These are phyloP conservation scores for Mantis religiosa DNA, from an alignment of 2,888 invertebrate species.

Conservation along the genomic window DNA sequence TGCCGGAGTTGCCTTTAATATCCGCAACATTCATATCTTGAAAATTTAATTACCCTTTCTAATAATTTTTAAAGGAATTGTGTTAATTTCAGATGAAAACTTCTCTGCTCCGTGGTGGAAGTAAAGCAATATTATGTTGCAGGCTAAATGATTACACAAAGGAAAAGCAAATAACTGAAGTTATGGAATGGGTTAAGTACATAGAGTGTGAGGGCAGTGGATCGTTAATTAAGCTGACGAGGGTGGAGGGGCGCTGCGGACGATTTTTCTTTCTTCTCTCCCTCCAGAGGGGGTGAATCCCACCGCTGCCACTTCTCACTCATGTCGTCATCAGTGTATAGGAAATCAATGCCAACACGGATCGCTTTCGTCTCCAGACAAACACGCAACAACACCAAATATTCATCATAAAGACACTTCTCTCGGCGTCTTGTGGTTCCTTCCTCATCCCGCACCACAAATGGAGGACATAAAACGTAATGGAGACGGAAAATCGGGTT, in stretches of 20 bases:
- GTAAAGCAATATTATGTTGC: too few species aligned
- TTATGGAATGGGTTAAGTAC: too few species aligned
- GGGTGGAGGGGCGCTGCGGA: not conserved
- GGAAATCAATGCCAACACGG: conserved; percentile 1
- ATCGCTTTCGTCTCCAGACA: not conserved
- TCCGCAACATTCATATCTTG: too few species aligned
- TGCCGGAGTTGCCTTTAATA: too few species aligned
- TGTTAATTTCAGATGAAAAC: too few species aligned
- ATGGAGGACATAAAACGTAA: not conserved
- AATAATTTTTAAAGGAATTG: too few species aligned
- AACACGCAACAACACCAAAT: not conserved
- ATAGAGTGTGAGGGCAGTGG: not conserved
- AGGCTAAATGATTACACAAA: too few species aligned
- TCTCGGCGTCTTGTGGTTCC: too few species aligned
- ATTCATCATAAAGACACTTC: not conserved
- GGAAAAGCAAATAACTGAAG: too few species aligned
- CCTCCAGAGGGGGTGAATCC: not conserved
- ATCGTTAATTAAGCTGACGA: conserved; percentile 11
- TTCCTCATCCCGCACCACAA: not conserved
- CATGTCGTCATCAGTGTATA: not conserved
- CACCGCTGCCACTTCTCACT: conserved; percentile 3
- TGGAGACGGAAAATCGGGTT: too few species aligned
- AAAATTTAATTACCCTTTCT: too few species aligned
- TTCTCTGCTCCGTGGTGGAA: too few species aligned
- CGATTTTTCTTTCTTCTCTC: not conserved